Percentiles rank a stretch among this genome's conserved stretches.
phyloP scores from a whole-genome alignment of 2,888 invertebrate genomes.

The Metellina segmentata region DNA sequence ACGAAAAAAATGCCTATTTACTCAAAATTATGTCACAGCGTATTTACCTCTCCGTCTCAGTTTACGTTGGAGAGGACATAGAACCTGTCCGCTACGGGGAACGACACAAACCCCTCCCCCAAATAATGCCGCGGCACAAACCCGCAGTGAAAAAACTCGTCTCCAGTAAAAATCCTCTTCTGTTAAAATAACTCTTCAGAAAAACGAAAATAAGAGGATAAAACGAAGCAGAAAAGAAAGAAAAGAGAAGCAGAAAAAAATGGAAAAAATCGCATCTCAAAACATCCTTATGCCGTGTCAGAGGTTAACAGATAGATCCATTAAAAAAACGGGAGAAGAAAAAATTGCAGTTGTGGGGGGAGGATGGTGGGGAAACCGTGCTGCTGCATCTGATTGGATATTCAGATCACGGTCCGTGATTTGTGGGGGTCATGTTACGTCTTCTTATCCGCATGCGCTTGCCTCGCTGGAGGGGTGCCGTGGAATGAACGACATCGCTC shows the following conservation, averaged over 20 bases:
- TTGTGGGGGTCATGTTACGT: conserved; percentile 76
- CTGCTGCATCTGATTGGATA: conserved; percentile 71
- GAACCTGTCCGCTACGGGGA: background rate
- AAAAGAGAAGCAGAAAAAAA: conserved; percentile 25
- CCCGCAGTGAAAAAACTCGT: background rate
- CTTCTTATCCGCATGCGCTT: conserved; percentile 55
- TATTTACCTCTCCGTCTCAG: conserved; percentile 25
- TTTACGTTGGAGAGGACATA: too few species aligned
- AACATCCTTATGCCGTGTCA: conserved; percentile 72
- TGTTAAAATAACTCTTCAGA: conserved; percentile 42
- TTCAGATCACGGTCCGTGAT: conserved; percentile 73
- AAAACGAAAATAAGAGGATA: conserved; percentile 7
- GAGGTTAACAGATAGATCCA: conserved; percentile 76
- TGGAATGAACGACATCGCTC: conserved; percentile 23
- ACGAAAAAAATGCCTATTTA: conserved; percentile 33
- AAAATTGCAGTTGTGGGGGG: conserved; percentile 20
- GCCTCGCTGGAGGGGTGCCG: background rate
- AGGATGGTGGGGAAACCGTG: conserved; percentile 22
- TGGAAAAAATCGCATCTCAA: conserved; percentile 58
- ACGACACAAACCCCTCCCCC: background rate
- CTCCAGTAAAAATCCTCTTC: conserved; percentile 58
- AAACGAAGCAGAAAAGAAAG: conserved; percentile 8
- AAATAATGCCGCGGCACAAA: background rate
- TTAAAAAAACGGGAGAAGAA: conserved; percentile 59
- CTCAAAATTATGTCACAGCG: conserved; percentile 56